These are phyloP conservation scores for Diceros bicornis DNA, from an alignment of 2,797 vertebrate species.

Conservation along the genomic window DNA sequence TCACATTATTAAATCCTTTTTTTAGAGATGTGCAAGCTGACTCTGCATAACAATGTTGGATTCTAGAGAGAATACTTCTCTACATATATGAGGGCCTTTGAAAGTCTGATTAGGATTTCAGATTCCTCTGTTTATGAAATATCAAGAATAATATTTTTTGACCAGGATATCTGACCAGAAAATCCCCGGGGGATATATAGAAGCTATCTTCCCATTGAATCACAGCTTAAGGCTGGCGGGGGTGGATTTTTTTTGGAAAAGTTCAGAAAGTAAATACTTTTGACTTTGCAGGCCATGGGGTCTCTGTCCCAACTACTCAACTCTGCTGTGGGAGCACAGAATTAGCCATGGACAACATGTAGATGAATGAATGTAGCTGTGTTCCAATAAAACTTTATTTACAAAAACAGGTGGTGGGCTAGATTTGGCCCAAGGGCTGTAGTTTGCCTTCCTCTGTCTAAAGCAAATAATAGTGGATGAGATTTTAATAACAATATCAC, in stretches of 20 bases:
- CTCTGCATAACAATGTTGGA: background rate
- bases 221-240: background rate
- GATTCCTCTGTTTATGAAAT: background rate
- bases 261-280: background rate
- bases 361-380: background rate
- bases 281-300: background rate
- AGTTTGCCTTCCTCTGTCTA: background rate
- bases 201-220: background rate
- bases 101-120: slow-evolving; percentile 29
- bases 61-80: background rate
- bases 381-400: background rate
- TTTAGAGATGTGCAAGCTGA: background rate
- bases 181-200: background rate
- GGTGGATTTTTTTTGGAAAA: background rate
- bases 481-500: background rate
- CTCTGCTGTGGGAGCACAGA: background rate
- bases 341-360: background rate
- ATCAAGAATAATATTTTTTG: background rate
- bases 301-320: background rate
- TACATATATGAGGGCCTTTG: background rate
- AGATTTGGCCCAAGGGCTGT: background rate
- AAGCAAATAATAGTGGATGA: background rate
- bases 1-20: background rate
- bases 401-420: background rate
- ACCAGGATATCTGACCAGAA: background rate